Conservation (phyloP, 2,888 invertebrate genomes). For the Allolobophora icterica region DNA sequence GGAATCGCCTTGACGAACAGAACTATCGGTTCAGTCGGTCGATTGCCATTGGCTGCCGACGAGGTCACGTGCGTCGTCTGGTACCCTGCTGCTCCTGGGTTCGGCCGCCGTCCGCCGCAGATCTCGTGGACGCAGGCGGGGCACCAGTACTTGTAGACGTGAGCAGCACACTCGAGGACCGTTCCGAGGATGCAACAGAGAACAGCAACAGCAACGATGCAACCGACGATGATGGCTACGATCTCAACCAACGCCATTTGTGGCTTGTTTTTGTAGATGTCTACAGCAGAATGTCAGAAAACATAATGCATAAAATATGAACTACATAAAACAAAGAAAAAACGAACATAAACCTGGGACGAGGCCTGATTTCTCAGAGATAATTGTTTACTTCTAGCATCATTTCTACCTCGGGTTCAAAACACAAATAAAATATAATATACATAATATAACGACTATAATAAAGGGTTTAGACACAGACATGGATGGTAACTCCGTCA, state of each 20-base stretch:
- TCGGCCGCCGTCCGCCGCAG: background rate
- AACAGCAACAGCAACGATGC: slow-evolving; percentile 42
- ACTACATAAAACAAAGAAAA: background rate
- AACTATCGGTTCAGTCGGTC: background rate
- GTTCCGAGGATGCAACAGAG: slow-evolving; percentile 46
- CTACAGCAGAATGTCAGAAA: background rate
- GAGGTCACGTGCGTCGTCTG: background rate
- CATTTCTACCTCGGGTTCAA: too few species aligned
- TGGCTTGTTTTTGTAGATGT: slow-evolving; percentile 25
- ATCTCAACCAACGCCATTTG: slow-evolving; percentile 33
- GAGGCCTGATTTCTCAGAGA: too few species aligned
- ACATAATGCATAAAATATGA: background rate
- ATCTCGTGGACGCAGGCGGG: slow-evolving; percentile 39
- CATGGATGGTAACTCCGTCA: too few species aligned
- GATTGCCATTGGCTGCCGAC: background rate
- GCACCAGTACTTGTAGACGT: slow-evolving; percentile 49
- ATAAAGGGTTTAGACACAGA: too few species aligned
- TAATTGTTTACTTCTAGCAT: too few species aligned
- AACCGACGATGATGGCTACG: slow-evolving; percentile 44
- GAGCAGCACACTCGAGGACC: slow-evolving; percentile 45
- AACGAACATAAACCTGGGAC: too few species aligned
- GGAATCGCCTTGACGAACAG: slow-evolving; percentile 36
- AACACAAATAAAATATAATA: too few species aligned
- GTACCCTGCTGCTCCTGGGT: background rate
- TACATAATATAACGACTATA: too few species aligned